These are phyloP conservation scores for Xerus rutilus DNA, from an alignment of 2,797 vertebrate genomes.

Conservation along the genomic window DNA sequence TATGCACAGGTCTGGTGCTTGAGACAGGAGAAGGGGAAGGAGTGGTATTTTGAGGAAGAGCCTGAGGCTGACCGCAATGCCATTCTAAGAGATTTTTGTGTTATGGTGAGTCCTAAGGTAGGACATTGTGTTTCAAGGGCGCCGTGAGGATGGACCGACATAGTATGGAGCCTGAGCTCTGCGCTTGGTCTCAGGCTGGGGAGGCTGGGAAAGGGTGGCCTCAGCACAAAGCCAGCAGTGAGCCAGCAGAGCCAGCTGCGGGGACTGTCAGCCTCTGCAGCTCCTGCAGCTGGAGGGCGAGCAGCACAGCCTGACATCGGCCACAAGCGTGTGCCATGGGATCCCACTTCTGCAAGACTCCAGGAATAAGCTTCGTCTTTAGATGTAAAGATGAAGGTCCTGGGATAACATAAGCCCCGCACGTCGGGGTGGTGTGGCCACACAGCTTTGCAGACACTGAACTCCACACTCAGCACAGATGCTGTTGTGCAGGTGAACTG, in stretches of 20 bases:
- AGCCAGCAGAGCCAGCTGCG: background rate
- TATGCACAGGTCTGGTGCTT: background rate
- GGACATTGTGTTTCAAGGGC: fast-evolving
- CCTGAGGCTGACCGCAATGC: too few relatives aligned
- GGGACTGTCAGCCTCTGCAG: background rate
- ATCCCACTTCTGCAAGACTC: background rate
- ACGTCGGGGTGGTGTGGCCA: too few relatives aligned
- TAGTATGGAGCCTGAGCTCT: too few relatives aligned
- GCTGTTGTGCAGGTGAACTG: too few relatives aligned
- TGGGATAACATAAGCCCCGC: too few relatives aligned
- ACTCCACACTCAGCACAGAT: too few relatives aligned
- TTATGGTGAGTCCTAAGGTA: background rate
- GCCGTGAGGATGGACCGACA: too few relatives aligned
- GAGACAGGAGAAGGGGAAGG: background rate
- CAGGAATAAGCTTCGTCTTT: background rate
- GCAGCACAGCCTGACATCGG: fast-evolving
- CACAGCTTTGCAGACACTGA: too few relatives aligned
- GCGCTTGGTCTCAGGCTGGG: too few relatives aligned
- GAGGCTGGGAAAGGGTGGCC: background rate
- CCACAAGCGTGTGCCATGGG: fast-evolving
- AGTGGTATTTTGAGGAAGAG: background rate
- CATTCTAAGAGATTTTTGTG: background rate
- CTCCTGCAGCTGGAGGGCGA: background rate
- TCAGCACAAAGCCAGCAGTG: background rate
- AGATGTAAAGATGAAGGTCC: too few relatives aligned